These are phyloP conservation scores for Helostoma temminkii DNA, from an alignment of 2,797 vertebrate species.

Conservation along the genomic window DNA sequence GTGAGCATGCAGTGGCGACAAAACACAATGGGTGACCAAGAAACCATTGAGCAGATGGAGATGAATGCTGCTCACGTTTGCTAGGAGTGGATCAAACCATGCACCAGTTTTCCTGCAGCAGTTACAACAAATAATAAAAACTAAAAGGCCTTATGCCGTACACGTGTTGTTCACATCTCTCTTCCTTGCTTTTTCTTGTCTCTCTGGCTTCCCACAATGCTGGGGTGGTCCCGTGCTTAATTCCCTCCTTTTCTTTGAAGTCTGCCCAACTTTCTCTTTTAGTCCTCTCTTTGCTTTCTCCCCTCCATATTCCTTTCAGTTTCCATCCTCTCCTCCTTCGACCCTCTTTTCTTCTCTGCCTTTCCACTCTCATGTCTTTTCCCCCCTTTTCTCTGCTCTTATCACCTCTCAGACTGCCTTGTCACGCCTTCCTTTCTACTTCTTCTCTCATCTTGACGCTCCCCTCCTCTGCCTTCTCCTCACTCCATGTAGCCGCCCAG, in stretches of 20 bases:
- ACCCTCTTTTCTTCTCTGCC: conserved; percentile 14
- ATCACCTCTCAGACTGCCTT: conserved; percentile 35
- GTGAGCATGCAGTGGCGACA: background rate
- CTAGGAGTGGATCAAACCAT: conserved; percentile 5
- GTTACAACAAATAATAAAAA: background rate
- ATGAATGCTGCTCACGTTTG: conserved; percentile 13
- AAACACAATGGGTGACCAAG: background rate
- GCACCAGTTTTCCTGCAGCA: background rate
- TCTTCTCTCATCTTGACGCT: conserved; percentile 24
- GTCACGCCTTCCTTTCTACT: conserved; percentile 28
- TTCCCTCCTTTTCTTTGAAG: conserved; percentile 56
- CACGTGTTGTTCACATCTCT: background rate
- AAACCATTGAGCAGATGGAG: conserved; percentile 21
- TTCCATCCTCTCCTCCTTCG: background rate
- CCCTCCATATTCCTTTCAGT: conserved; percentile 5
- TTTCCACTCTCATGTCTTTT: conserved; percentile 6
- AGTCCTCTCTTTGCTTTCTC: conserved; percentile 4
- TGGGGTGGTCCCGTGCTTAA: conserved; percentile 40
- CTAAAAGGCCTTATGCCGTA: background rate
- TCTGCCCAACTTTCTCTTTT: conserved; percentile 38
- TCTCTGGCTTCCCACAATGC: conserved; percentile 11
- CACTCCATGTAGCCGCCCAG: conserved; percentile 21
- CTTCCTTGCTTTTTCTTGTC: background rate
- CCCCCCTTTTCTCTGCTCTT: conserved; percentile 15
- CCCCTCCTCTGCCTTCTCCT: conserved; percentile 5